phyloP scores from a whole-genome alignment of 1,140 invertebrate genomes.

The Drusus annulatus region DNA sequence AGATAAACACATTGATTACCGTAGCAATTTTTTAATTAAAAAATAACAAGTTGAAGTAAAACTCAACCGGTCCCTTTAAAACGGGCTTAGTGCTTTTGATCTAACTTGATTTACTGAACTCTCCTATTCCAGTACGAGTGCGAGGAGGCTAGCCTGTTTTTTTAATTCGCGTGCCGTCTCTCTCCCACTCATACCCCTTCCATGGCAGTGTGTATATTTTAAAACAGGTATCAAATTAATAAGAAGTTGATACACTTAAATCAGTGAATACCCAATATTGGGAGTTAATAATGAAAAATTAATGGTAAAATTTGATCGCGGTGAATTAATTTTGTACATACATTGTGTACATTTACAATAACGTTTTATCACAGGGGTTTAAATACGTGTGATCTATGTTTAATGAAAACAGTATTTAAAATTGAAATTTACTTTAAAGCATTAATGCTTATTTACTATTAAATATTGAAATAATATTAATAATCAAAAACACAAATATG shows the following conservation, averaged over 20 bases:
- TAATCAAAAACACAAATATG: no score
- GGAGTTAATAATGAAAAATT: background rate
- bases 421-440: no score
- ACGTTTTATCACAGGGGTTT: no score
- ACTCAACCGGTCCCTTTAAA: background rate
- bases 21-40: no score
- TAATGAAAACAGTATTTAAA: no score
- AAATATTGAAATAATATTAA: no score
- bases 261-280: conserved; percentile 18
- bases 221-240: conserved; percentile 29
- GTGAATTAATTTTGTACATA: no score
- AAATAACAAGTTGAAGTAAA: background rate
- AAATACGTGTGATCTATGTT: no score
- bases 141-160: background rate
- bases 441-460: no score
- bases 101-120: conserved; percentile 31
- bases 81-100: conserved; percentile 11
- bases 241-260: conserved; percentile 31
- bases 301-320: no score
- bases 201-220: conserved; percentile 1
- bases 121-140: conserved; percentile 4
- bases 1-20: no score
- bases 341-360: no score
- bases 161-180: background rate
- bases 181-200: background rate